Evolutionary conservation across 2,797 vertebrate species (phyloP), one percentile per base, ranked within the genome.

Genomic region (Ataeniobius toweri): DNA sequence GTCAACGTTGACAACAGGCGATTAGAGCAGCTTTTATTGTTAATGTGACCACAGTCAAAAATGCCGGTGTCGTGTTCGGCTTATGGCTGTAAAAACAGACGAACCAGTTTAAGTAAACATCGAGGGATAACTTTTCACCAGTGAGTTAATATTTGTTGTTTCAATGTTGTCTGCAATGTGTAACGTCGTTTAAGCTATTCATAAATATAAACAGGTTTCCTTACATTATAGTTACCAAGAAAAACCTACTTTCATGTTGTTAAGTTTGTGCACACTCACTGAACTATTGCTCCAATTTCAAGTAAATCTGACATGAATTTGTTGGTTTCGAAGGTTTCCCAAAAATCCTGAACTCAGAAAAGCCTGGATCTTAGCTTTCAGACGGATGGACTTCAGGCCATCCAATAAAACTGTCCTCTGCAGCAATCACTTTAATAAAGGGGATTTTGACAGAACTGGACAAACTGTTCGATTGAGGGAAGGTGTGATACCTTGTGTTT

Each of bases 111-210:
- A 26, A 55, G 50, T 53, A 76, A 41, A 55, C 31, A 44, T 26
- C 63, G 39, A 26, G 74, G 74, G 50, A 69, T 76, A 76, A 76
- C 74, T 44, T 76, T 76, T 76, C 74, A 76, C 63, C 50, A 68
- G 74, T 69, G 36, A 76, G 50, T 55, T 20, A 12, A n/a, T 53
- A 16, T 55, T 26, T 44, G 16, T 67, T 53, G 20, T 59, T 26
- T 59, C 1, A 41, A 16, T 31, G 7, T 59, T 48, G 12, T 75
- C 24, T n/a, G 36, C 1, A 28, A 24, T n/a, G 39, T 16, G 53
- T 18, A 65, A 65, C 36, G 5, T n/a, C 50, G 50, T 76, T 75
- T n/a, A 20, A 24, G 68, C 48, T 41, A 6, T 20, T 20, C 16
- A 61, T 22, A 50, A 22, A 61, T n/a, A 31, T 41, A 18, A 28